These are phyloP conservation scores for Hydrozoanthus gracilis DNA, from an alignment of 92 coral and sea anemone species.

Conservation along the genomic window DNA sequence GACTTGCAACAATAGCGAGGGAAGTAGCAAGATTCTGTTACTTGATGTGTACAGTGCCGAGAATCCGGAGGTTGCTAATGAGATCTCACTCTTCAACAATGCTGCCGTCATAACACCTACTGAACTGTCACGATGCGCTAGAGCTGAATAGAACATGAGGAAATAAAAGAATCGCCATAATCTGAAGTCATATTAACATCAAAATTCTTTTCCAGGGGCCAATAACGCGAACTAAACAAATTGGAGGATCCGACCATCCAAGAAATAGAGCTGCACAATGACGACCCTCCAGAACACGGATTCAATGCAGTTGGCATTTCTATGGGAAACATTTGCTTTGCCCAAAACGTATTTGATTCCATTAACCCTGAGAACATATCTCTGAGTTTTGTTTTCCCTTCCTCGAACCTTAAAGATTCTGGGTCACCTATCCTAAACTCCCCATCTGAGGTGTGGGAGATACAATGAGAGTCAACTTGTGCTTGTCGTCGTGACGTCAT, in stretches of 20 bases:
- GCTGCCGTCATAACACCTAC: too few relatives aligned
- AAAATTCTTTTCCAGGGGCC: constrained; percentile 8
- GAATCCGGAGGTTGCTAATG: too few relatives aligned
- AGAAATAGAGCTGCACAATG: background rate
- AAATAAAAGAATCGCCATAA: constrained; percentile 20
- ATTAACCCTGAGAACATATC: background rate
- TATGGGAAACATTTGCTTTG: background rate
- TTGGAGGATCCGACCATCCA: background rate
- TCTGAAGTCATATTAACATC: constrained; percentile 26
- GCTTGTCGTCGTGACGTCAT: constrained; percentile 1
- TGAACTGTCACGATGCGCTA: too few relatives aligned
- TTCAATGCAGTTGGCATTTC: background rate
- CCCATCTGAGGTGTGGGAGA: constrained; percentile 9
- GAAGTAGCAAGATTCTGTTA: too few relatives aligned
- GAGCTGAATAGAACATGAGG: constrained; percentile 23
- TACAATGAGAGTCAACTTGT: constrained; percentile 5
- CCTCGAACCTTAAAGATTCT: background rate
- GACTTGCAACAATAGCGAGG: too few relatives aligned
- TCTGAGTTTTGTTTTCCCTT: constrained; percentile 11
- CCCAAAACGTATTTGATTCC: background rate
- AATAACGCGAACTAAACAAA: background rate
- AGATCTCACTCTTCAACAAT: too few relatives aligned
- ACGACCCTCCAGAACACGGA: constrained; percentile 2
- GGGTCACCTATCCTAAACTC: background rate
- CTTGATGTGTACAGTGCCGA: too few relatives aligned